Evolutionary conservation across 2,113 vertebrate species (phyloP).

Genomic region (Sarotherodon lohbergeri): DNA sequence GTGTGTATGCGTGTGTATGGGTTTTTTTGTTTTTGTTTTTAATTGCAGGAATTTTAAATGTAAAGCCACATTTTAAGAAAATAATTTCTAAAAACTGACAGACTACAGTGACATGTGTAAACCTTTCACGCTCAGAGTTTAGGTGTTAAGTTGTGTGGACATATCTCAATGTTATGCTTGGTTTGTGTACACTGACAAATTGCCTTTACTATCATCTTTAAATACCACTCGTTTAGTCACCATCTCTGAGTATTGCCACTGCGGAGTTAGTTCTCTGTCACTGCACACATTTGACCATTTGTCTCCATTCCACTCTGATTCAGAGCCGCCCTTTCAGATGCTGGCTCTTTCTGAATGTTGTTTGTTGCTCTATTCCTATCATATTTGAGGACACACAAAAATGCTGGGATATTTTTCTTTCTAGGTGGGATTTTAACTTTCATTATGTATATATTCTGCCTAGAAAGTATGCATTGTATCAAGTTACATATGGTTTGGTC

Average conservation of each 20-base stretch:
- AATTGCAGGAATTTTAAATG: conserved; percentile 35
- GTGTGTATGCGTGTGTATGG: not conserved
- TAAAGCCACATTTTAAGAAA: conserved; percentile 38
- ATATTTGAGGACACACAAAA: conserved; percentile 7
- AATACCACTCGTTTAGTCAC: conserved; percentile 1
- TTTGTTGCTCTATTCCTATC: conserved; percentile 5
- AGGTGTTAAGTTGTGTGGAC: not conserved
- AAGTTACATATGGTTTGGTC: conserved; percentile 18
- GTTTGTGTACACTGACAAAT: conserved; percentile 15
- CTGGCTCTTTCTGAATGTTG: conserved; percentile 36
- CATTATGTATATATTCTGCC: conserved; percentile 7
- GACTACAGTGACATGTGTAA: conserved; percentile 21
- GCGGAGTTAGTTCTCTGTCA: not conserved
- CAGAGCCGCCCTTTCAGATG: not conserved
- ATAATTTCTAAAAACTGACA: conserved; percentile 17
- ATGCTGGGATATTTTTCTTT: conserved; percentile 22
- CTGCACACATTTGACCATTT: not conserved
- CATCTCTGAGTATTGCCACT: not conserved
- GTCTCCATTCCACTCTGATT: conserved; percentile 4
- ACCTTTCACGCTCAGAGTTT: not conserved
- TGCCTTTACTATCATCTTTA: conserved; percentile 8
- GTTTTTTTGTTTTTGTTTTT: rapidly evolving
- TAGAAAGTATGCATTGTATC: conserved; percentile 21
- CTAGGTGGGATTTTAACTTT: conserved; percentile 13
- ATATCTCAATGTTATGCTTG: not conserved